Percentiles rank a stretch among this genome's conserved stretches.
Conservation (phyloP, 2,888 invertebrate genomes). For the Torymus texanus region DNA sequence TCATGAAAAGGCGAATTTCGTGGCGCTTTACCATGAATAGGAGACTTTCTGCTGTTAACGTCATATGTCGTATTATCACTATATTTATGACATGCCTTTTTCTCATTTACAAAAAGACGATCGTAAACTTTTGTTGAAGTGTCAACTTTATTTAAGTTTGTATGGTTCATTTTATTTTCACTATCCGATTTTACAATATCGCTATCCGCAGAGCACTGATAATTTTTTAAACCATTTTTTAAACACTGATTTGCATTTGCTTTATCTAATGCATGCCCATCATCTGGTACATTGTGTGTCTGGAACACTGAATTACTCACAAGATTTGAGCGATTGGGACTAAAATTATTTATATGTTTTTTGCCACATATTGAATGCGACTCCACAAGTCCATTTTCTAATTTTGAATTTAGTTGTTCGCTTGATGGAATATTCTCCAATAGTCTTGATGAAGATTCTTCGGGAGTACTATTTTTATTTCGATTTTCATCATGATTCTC, state of each 20-base stretch:
- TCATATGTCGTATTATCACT: constrained; percentile 60
- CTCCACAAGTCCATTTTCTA: constrained; percentile 35
- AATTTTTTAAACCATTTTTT: constrained; percentile 51
- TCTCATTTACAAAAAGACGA: constrained; percentile 46
- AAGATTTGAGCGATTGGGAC: constrained; percentile 36
- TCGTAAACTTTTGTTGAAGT: constrained; percentile 43
- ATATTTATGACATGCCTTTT: constrained; percentile 47
- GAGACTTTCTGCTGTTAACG: constrained; percentile 62
- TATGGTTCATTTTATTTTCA: constrained; percentile 49
- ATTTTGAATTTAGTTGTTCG: constrained; percentile 39
- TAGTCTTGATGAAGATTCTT: constrained; percentile 41
- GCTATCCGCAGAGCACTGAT: constrained; percentile 43
- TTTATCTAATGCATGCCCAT: constrained; percentile 25
- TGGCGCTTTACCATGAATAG: constrained; percentile 63
- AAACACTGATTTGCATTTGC: constrained; percentile 45
- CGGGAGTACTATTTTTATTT: neutral
- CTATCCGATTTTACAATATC: constrained; percentile 48
- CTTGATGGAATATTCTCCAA: constrained; percentile 30
- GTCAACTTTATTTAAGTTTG: constrained; percentile 40
- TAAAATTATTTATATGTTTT: constrained; percentile 49
- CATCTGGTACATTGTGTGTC: constrained; percentile 39
- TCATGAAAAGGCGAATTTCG: constrained; percentile 61
- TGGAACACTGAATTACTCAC: constrained; percentile 39
- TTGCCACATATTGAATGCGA: constrained; percentile 44
- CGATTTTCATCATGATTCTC: constrained; percentile 40